phyloP scores from a whole-genome alignment of 1,140 invertebrate genomes.

The Hyposmocoma kahamanoa region DNA sequence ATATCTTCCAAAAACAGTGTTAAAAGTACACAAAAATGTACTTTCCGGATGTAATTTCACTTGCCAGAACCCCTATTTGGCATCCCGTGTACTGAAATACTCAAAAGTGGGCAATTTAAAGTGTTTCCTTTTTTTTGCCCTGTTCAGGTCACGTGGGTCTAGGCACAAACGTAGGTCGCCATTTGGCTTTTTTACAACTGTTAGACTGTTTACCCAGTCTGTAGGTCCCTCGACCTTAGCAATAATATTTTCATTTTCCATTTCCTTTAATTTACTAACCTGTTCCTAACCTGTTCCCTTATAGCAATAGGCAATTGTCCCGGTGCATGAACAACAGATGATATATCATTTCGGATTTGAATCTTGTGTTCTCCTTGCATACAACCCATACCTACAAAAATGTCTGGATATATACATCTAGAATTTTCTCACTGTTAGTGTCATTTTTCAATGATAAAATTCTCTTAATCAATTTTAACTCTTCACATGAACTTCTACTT shows the following conservation, averaged over 20 bases:
- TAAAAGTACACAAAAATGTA: constrained; percentile 40
- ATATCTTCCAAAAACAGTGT: background rate
- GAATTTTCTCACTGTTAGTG: too few relatives aligned
- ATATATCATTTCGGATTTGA: too few relatives aligned
- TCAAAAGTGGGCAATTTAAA: constrained; percentile 50
- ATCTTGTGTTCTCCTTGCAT: too few relatives aligned
- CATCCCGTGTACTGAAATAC: too few relatives aligned
- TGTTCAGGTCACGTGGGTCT: constrained; percentile 68
- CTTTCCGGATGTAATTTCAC: constrained; percentile 21
- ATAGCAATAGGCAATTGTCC: too few relatives aligned
- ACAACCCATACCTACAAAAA: too few relatives aligned
- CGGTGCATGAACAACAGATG: too few relatives aligned
- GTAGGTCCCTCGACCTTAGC: constrained; percentile 31
- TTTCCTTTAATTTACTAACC: constrained; percentile 2
- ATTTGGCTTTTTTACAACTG: constrained; percentile 59
- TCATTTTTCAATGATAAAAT: too few relatives aligned
- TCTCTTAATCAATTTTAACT: too few relatives aligned
- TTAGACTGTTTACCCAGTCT: constrained; percentile 63
- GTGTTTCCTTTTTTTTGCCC: constrained; percentile 45
- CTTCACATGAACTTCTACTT: too few relatives aligned
- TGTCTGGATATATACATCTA: too few relatives aligned
- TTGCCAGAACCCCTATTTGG: constrained; percentile 21
- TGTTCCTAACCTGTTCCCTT: too few relatives aligned
- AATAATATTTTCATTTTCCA: constrained; percentile 2
- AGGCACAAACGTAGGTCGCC: constrained; percentile 62